phyloP scores from a whole-genome alignment of 1,140 invertebrate genomes.

The Hyles vespertilio region DNA sequence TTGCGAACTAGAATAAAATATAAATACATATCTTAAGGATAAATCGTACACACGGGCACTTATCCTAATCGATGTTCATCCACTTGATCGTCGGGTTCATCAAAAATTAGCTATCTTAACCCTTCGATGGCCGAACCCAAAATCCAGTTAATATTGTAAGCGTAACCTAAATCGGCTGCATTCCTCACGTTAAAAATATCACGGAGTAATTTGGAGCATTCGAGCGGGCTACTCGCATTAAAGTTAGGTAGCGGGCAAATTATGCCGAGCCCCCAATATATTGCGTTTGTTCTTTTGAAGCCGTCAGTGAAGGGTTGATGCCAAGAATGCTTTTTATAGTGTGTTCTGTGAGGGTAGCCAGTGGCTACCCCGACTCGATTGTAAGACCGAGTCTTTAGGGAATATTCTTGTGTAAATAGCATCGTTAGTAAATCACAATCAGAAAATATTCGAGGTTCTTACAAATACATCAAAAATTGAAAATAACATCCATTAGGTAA shows the following conservation, averaged over 20 bases:
- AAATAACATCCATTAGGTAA: too few relatives aligned
- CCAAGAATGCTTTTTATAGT: slow-evolving; percentile 76
- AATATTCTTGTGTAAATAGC: too few relatives aligned
- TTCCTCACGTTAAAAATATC: slow-evolving; percentile 73
- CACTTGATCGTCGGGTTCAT: slow-evolving; percentile 2
- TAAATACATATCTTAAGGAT: too few relatives aligned
- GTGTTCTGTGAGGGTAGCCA: slow-evolving; percentile 4
- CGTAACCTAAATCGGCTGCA: slow-evolving; percentile 66
- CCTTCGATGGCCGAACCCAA: slow-evolving; percentile 22
- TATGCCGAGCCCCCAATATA: slow-evolving; percentile 69
- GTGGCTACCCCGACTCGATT: not conserved
- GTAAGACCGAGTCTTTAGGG: too few relatives aligned
- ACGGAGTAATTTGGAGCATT: slow-evolving; percentile 71
- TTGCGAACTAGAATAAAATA: too few relatives aligned
- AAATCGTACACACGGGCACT: too few relatives aligned
- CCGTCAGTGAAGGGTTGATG: slow-evolving; percentile 72
- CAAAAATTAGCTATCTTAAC: slow-evolving; percentile 24
- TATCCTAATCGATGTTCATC: too few relatives aligned
- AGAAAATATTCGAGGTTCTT: too few relatives aligned
- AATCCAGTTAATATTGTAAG: slow-evolving; percentile 62
- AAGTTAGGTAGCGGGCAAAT: slow-evolving; percentile 68
- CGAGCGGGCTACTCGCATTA: slow-evolving; percentile 59
- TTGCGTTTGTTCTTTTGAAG: slow-evolving; percentile 76
- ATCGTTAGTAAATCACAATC: too few relatives aligned
- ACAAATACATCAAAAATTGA: too few relatives aligned